Evolutionary conservation across 2,797 vertebrate genomes (phyloP).

Genomic region (Cheirogaleus major): DNA sequence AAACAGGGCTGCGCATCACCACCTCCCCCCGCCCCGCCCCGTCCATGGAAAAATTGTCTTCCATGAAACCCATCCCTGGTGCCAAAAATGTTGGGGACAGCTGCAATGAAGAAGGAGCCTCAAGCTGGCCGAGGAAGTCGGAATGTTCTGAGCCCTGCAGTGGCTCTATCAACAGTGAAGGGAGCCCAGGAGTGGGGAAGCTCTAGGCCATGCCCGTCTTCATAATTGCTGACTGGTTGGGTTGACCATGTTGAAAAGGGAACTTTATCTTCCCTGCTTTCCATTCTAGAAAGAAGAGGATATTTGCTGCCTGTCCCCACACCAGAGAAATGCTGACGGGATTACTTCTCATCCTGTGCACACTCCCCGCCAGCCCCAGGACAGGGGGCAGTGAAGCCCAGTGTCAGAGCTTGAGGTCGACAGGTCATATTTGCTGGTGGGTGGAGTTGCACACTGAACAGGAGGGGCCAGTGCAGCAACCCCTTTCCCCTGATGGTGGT

Average conservation of each 20-base stretch:
- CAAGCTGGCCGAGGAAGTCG: not conserved
- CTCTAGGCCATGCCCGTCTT: fast-evolving
- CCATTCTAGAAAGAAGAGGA: not conserved
- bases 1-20: too few species aligned
- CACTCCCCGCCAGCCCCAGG: not conserved
- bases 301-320: not conserved
- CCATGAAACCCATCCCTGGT: too few species aligned
- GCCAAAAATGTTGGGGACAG: too few species aligned
- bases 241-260: not conserved
- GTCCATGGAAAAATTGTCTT: too few species aligned
- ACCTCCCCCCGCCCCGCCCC: too few species aligned
- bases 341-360: not conserved
- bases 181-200: not conserved
- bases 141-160: not conserved
- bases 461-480: not conserved
- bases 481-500: not conserved
- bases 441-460: not conserved
- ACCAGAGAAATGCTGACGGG: not conserved
- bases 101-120: not conserved
- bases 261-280: not conserved
- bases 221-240: not conserved
- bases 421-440: not conserved
- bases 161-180: not conserved
- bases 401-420: not conserved
- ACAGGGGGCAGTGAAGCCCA: not conserved